Evolutionary conservation across 1,140 invertebrate species (phyloP).

Genomic region (Lordiphosa clarofinis): DNA sequence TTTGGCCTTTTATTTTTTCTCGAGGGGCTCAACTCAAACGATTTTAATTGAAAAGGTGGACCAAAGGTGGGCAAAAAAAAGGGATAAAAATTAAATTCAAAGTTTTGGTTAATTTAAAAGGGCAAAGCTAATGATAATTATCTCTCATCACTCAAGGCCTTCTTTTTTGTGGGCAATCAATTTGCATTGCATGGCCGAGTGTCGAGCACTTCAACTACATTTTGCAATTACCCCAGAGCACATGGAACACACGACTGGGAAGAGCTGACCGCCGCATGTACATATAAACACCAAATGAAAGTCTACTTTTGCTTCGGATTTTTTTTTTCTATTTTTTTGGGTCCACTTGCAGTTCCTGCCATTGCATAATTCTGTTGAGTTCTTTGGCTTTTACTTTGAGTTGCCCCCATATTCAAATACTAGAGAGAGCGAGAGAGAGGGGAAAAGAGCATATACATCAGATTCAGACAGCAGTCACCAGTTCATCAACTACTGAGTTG

Average conservation of each 20-base stretch:
- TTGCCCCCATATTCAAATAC: slow-evolving; percentile 20
- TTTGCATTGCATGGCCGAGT: slow-evolving; percentile 8
- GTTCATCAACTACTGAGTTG: slow-evolving; percentile 30
- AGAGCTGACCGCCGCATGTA: slow-evolving; percentile 8
- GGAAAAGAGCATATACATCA: not conserved
- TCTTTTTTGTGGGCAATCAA: slow-evolving; percentile 3
- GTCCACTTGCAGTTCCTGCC: slow-evolving; percentile 13
- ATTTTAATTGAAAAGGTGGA: slow-evolving; percentile 62
- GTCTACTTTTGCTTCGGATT: slow-evolving; percentile 24
- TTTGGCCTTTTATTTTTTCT: slow-evolving; percentile 14
- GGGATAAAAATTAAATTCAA: slow-evolving; percentile 28
- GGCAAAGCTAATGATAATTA: not conserved
- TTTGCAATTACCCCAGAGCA: slow-evolving; percentile 36
- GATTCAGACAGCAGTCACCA: slow-evolving; percentile 25
- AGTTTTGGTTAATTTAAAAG: not conserved
- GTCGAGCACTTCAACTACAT: slow-evolving; percentile 41
- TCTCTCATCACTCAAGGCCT: no score
- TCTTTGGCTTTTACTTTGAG: slow-evolving; percentile 17
- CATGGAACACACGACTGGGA: not conserved
- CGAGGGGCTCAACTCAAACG: slow-evolving; percentile 27
- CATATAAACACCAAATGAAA: slow-evolving; percentile 21
- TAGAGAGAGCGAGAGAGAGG: slow-evolving; percentile 6
- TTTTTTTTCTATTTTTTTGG: no score
- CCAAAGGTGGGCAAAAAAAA: slow-evolving; percentile 22
- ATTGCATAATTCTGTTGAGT: slow-evolving; percentile 45